phyloP scores from a whole-genome alignment of 92 coral and sea anemone genomes.

The Ricordea florida region DNA sequence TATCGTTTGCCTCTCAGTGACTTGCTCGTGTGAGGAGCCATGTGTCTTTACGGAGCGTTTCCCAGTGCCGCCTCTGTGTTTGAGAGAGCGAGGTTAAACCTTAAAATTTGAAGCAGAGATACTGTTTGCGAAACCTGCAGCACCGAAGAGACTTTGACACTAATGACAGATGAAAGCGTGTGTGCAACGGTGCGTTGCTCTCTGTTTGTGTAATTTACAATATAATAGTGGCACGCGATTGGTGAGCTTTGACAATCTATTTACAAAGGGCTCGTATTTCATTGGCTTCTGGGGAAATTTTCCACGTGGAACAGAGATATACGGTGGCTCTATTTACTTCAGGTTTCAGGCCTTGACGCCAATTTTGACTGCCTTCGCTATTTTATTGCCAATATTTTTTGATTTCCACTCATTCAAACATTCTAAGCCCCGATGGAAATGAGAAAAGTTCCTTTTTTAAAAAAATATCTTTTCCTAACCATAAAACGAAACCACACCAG shows the following conservation, averaged over 20 bases:
- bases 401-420: constrained; percentile 37
- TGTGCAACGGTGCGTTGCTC: constrained; percentile 93
- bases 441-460: constrained; percentile 9
- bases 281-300: constrained; percentile 95
- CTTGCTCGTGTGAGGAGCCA: constrained; percentile 86
- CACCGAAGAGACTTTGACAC: constrained; percentile 99
- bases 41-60: constrained; percentile 22
- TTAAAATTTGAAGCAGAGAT: constrained; percentile 40
- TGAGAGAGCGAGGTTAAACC: background rate
- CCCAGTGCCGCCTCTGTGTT: constrained; percentile 4
- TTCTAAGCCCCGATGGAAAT: background rate
- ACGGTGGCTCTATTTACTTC: constrained; percentile 85
- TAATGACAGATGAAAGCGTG: constrained; percentile 99
- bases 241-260: constrained; percentile 93
- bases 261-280: constrained; percentile 89
- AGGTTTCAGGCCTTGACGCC: constrained; percentile 51
- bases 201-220: constrained; percentile 98
- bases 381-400: constrained; percentile 20
- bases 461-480: too few relatives aligned
- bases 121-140: constrained; percentile 99
- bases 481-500: too few relatives aligned
- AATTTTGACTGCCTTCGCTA: constrained; percentile 52
- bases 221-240: constrained; percentile 76
- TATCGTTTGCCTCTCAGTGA: constrained; percentile 79
- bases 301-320: constrained; percentile 93